These are phyloP conservation scores for Cerastoderma edule DNA, from an alignment of 2,888 invertebrate species.

Conservation along the genomic window DNA sequence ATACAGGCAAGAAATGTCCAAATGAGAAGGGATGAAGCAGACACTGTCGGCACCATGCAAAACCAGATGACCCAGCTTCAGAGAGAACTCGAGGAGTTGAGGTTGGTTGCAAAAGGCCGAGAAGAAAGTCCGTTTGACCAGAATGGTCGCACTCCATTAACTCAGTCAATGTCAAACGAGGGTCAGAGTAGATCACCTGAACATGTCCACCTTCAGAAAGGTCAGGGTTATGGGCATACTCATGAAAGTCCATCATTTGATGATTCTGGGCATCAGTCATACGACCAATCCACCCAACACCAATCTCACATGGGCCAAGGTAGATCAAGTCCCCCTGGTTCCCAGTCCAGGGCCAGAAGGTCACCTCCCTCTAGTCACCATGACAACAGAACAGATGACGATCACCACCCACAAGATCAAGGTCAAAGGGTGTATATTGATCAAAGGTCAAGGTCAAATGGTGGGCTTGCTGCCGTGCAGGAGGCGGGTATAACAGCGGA, in stretches of 20 bases:
- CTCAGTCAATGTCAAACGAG: too few species aligned
- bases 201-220: not conserved
- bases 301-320: not conserved
- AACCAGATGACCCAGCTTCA: slow-evolving; percentile 49
- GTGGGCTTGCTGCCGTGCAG: not conserved
- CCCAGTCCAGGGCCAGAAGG: slow-evolving; percentile 5
- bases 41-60: slow-evolving; percentile 54
- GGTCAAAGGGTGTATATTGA: slow-evolving; percentile 23
- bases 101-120: slow-evolving; percentile 30
- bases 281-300: slow-evolving; percentile 30
- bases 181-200: not conserved
- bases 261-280: slow-evolving; percentile 48
- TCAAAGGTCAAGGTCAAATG: not conserved
- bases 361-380: slow-evolving; percentile 1
- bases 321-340: not conserved
- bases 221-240: not conserved
- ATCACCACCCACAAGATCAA: slow-evolving; percentile 28
- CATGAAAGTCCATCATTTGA: slow-evolving; percentile 21
- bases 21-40: slow-evolving; percentile 45
- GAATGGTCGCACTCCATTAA: slow-evolving; percentile 31
- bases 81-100: slow-evolving; percentile 43
- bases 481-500: not conserved
- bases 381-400: slow-evolving; percentile 20
- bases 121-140: slow-evolving; percentile 42
- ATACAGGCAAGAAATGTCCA: slow-evolving; percentile 53